Evolutionary conservation across 2,888 invertebrate genomes (phyloP), one percentile per base, ranked within the genome.

Genomic region (Trichopria drosophilae): DNA sequence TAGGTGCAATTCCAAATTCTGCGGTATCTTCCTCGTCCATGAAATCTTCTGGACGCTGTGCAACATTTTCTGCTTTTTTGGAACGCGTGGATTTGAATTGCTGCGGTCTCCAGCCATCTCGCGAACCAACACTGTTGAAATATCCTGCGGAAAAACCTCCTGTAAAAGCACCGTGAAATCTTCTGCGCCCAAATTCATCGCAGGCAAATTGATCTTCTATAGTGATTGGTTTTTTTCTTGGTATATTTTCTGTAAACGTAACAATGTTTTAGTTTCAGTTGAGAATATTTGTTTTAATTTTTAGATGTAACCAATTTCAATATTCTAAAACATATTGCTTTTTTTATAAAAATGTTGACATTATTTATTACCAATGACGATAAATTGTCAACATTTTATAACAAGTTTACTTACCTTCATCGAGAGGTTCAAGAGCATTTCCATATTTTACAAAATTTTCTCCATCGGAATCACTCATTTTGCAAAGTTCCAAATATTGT

Each of bases 151-250:
- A 94, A 73, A 98, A 99, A 3, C 91, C 95, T 0, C 99, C 99
- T 0, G 98, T 99, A 71, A 99, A 99, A 0, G 99, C 99, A 6
- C 99, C 99, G 76, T 99, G 99, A 75, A 99, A 99, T 63, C 98
- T 78, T 6, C 93, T 81, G 49, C 90, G 80, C 1, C 97, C 98
- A 69, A 91, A 86, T 22, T 85, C 87, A 74, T 98, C 97, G 40
- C 86, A 87, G 0, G 91, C 97, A 64, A 87, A 85, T 77, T 96
- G 94, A 65, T 98, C 96, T 72, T 89, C 86, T 15, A 88, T 75
- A 9, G 84, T 80, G 32, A 87, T 82, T 20, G 93, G 90, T 62
- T 88, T 88, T 69, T 91, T 93, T 35, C 85, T 80, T 1, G 90
- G 88, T 22, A 90, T 76, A 60, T 86, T 85, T 77, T 92, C 93